A percentile compares a stretch with the other conserved stretches of the same genome.
These are phyloP conservation scores for western clawed frog (Xenopus tropicalis) DNA, from an alignment of 2,113 vertebrate species.

Conservation along the genomic window UCB_Xtro_10.0 CM004448.2:74008001-74008500, in stretches of 20 bases:
- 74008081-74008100: constrained; percentile 53
- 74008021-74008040: constrained; percentile 52
- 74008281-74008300: constrained; percentile 46
- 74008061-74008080: constrained; percentile 48
- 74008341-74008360: constrained; percentile 58
- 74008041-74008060: constrained; percentile 44
- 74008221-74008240: constrained; percentile 44
- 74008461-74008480: constrained; percentile 49
- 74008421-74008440: constrained; percentile 41
- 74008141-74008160: constrained; percentile 44
- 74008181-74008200: not conserved
- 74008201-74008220: constrained; percentile 45
- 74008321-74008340: constrained; percentile 50
- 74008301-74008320: constrained; percentile 44
- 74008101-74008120: constrained; percentile 47
- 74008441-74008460: constrained; percentile 48
- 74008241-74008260: constrained; percentile 48
- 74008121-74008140: constrained; percentile 45
- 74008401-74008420: constrained; percentile 45
- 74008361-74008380: constrained; percentile 55
- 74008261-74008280: constrained; percentile 51
- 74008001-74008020: constrained; percentile 51
- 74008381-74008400: constrained; percentile 51
- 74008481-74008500: constrained; percentile 49
- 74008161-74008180: constrained; percentile 29